Conservation (phyloP, 2,797 vertebrate species). For the Lindbergichthys nudifrons region DNA sequence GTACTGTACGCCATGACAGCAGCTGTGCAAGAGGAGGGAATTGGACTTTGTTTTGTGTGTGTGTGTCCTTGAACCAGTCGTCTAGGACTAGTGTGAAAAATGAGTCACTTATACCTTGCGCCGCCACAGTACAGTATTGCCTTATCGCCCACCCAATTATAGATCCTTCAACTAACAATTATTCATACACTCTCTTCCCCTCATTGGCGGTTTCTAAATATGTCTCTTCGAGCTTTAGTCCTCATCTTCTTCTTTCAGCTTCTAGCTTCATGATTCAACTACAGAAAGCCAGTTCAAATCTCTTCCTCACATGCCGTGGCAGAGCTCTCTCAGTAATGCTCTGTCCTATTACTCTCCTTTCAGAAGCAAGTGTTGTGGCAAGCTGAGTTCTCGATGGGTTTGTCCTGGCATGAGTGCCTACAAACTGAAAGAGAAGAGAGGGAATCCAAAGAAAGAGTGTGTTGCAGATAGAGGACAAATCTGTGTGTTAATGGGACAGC, state of each 20-base stretch:
- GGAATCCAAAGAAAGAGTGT: not conserved
- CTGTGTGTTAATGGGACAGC: not conserved
- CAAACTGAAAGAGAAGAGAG: not conserved
- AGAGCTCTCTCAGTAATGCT: slow-evolving; percentile 14
- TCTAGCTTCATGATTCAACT: slow-evolving; percentile 22
- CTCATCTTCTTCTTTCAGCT: slow-evolving; percentile 5
- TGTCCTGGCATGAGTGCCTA: slow-evolving; percentile 21
- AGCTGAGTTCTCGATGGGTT: slow-evolving; percentile 12
- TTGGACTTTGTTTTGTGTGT: slow-evolving; percentile 24
- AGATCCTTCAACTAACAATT: slow-evolving; percentile 56
- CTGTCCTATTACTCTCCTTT: slow-evolving; percentile 46
- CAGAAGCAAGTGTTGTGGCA: slow-evolving; percentile 11
- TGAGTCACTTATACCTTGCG: slow-evolving; percentile 57
- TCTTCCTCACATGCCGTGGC: slow-evolving; percentile 12
- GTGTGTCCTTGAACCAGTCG: slow-evolving; percentile 53
- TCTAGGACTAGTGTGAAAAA: slow-evolving; percentile 63
- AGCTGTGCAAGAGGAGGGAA: slow-evolving; percentile 25
- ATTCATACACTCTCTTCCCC: slow-evolving; percentile 24
- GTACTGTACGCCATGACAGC: slow-evolving; percentile 34
- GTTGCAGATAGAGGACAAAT: not conserved
- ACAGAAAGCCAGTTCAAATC: slow-evolving; percentile 36
- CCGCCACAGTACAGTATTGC: slow-evolving; percentile 41
- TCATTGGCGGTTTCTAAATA: slow-evolving; percentile 29
- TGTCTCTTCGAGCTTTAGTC: slow-evolving; percentile 23
- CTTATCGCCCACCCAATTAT: slow-evolving; percentile 57